These are phyloP conservation scores for Sceloporus undulatus DNA, from an alignment of 2,113 vertebrate species.

Conservation along the genomic window DNA sequence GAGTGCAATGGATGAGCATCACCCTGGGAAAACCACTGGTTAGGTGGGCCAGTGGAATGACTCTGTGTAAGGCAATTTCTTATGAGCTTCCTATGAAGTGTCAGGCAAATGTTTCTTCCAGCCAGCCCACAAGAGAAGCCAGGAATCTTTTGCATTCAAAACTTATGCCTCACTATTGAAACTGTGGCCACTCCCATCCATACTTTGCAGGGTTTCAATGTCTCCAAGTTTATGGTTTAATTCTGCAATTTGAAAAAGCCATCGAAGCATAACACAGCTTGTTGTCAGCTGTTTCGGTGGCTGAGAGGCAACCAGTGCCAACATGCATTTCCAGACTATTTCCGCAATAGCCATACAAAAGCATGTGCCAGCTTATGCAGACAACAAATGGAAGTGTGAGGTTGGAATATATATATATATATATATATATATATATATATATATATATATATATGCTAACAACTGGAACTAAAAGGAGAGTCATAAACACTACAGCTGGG, in stretches of 20 bases:
- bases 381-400: conserved; percentile 63
- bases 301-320: conserved; percentile 62
- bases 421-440: conserved; percentile 30
- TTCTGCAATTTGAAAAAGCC: not conserved
- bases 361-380: conserved; percentile 59
- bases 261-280: conserved; percentile 4
- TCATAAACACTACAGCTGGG: conserved; percentile 59
- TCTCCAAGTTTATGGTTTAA: not conserved
- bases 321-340: conserved; percentile 42
- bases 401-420: conserved; percentile 52
- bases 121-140: not conserved
- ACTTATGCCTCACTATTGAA: not conserved
- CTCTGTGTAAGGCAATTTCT: not conserved
- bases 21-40: no score
- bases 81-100: not conserved
- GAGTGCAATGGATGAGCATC: no score
- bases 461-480: conserved; percentile 69
- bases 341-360: conserved; percentile 57
- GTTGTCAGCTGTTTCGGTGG: conserved; percentile 71
- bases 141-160: not conserved
- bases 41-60: not conserved
- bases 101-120: not conserved
- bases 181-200: not conserved
- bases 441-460: conserved; percentile 5
- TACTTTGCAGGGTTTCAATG: not conserved